Base-by-base conservation (phyloP, 2,113 vertebrate genomes). In the Silurus meridionalis region DNA sequence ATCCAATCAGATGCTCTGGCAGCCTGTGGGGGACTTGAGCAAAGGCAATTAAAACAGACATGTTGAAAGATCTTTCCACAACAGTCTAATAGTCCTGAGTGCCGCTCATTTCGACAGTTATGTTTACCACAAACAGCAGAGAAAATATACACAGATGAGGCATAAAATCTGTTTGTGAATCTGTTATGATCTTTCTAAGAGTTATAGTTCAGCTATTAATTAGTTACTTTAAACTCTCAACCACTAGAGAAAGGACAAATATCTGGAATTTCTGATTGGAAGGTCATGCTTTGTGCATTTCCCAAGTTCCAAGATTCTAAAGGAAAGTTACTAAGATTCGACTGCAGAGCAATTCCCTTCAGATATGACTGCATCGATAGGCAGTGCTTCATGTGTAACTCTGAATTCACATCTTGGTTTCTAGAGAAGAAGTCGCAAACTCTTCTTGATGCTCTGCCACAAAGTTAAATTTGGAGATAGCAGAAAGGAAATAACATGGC, bases 251-350 rank as follows among this genome's bases (percentile, higher is more conserved):
- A 78, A 72, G 63, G 57, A 63, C n/a, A 61, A 28, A 19, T 60
- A 72, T 48, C 25, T 80, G 28, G 57, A 5, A 64, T 80, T 19
- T 58, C 4, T 13, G n/a, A 21, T 50, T 61, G 66, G 53, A 80
- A 89, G 92, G 91, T 91, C 83, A 83, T 0, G 11, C 53, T 80
- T 86, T 79, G 87, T 67, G 80, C 86, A 92, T 90, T 90, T 88
- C 89, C 83, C 71, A 66, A 85, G 85, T 84, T 92, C 82, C 90
- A 92, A 92, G 90, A 82, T n/a, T 84, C 81, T 82, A 86, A 87
- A 67, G 72, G 23, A 71, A 58, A 57, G 28, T 0, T 90, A 37
- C 37, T 37, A 37, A 37, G 37, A 37, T 37, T 37, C 37, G 37
- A 37, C 1, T 37, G 37, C 37, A 37, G 37, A 88, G 87, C 82